These are phyloP conservation scores for Salmo trutta DNA, from an alignment of 2,797 vertebrate species.

Conservation along the genomic window DNA sequence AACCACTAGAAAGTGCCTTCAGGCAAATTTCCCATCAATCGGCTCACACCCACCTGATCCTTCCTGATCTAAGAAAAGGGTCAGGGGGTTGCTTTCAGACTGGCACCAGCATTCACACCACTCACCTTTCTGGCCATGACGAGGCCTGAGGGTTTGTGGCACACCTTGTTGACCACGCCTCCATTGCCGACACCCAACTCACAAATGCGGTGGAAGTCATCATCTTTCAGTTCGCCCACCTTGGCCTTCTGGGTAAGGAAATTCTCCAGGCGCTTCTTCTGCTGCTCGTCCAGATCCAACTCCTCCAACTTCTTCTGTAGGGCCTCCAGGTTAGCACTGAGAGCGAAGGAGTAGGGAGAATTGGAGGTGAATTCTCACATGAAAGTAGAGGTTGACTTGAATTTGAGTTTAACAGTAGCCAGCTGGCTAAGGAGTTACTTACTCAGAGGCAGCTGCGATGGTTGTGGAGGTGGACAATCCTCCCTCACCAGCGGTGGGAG, in stretches of 20 bases:
- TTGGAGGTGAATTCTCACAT: no score
- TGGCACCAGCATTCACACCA: slow-evolving; percentile 73
- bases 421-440: slow-evolving; percentile 47
- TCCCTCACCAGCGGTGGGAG: slow-evolving; percentile 68
- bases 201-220: slow-evolving; percentile 83
- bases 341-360: not conserved
- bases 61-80: not conserved
- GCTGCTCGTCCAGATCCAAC: slow-evolving; percentile 84
- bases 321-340: slow-evolving; percentile 81
- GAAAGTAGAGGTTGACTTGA: no score
- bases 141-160: slow-evolving; percentile 83
- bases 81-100: slow-evolving; percentile 42
- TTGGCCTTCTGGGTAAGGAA: slow-evolving; percentile 89
- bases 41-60: not conserved
- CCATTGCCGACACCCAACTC: slow-evolving; percentile 86
- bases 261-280: slow-evolving; percentile 83
- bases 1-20: not conserved
- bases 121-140: slow-evolving; percentile 87
- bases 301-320: slow-evolving; percentile 85
- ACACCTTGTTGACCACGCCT: slow-evolving; percentile 86
- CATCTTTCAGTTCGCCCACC: slow-evolving; percentile 84
- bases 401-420: not conserved
- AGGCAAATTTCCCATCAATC: not conserved
- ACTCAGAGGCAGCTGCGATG: slow-evolving; percentile 78
- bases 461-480: slow-evolving; percentile 73